Base-by-base conservation (phyloP, 2,888 invertebrate genomes). In the Acleris laterana region DNA sequence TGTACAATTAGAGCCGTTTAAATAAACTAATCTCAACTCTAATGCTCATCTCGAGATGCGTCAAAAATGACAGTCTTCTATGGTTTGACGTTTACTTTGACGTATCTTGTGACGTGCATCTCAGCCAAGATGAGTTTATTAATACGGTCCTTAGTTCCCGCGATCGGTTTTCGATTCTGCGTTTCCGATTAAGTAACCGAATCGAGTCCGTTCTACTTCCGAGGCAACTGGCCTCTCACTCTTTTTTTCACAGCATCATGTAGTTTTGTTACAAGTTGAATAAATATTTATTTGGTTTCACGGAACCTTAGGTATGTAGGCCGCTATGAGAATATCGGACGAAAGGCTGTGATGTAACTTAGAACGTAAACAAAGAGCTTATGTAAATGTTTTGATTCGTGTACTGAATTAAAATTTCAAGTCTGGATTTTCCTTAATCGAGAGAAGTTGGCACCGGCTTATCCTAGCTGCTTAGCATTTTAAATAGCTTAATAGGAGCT, bases 121-220 rank as follows among this genome's bases (percentile, higher is more conserved):
- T n/a, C n/a, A n/a, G n/a, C n/a, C n/a, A n/a, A n/a, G n/a, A n/a
- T n/a, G n/a, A n/a, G n/a, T n/a, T n/a, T n/a, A n/a, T n/a, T n/a
- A n/a, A n/a, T n/a, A n/a, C n/a, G n/a, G n/a, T n/a, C n/a, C 25
- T 25, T 32, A 38, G 38, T 38, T 4, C 38, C 13, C 38, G 13
- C 38, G 38, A 38, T 38, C 38, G 38, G 13, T 38, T 38, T 11
- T 4, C 13, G 13, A 38, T 38, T 38, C 4, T 38, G 51, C 64
- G 75, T 73, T 69, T 74, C 69, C 73, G 77, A 77, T 82, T 80
- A 78, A 71, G 74, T 81, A 81, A 82, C 72, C 52, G 59, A 59
- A 50, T 58, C 42, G 48, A 28, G 67, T 70, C 20, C 74, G 79
- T 63, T 73, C 79, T 42, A 79, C 76, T 83, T 82, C 75, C 77